phyloP scores from a whole-genome alignment of 2,888 invertebrate genomes.

The Deilephila porcellus region DNA sequence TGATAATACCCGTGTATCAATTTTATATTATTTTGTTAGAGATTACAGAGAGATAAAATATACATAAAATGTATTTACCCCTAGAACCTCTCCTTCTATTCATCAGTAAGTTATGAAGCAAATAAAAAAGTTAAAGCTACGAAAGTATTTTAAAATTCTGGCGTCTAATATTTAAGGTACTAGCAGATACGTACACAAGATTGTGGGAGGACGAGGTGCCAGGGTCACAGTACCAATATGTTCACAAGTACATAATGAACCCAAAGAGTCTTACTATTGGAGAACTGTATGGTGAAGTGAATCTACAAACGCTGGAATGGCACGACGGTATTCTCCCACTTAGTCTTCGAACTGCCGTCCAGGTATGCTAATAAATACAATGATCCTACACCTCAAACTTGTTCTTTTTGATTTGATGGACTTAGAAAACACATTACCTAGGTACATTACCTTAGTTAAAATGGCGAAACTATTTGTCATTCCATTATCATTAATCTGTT shows the following conservation, averaged over 20 bases:
- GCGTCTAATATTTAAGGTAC: constrained; percentile 76
- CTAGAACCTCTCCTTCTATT: too few relatives aligned
- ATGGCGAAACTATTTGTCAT: too few relatives aligned
- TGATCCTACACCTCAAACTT: neutral
- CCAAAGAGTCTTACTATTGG: constrained; percentile 95
- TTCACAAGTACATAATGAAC: constrained; percentile 92
- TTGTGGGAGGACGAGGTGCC: constrained; percentile 85
- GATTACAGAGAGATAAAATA: too few relatives aligned
- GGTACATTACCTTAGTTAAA: too few relatives aligned
- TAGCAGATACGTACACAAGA: constrained; percentile 88
- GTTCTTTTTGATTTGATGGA: neutral
- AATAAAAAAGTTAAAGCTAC: too few relatives aligned
- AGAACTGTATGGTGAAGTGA: constrained; percentile 94
- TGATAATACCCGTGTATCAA: too few relatives aligned
- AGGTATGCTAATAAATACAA: constrained; percentile 50
- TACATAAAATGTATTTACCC: too few relatives aligned
- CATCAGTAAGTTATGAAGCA: too few relatives aligned
- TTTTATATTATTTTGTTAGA: too few relatives aligned
- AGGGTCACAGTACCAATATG: constrained; percentile 88
- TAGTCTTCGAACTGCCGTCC: constrained; percentile 75
- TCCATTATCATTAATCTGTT: too few relatives aligned
- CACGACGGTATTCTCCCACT: constrained; percentile 92
- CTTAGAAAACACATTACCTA: too few relatives aligned
- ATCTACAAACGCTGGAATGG: constrained; percentile 94
- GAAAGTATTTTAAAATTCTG: too few relatives aligned